Conservation (phyloP, 1,140 invertebrate genomes). For the Drosophila hydei region DNA sequence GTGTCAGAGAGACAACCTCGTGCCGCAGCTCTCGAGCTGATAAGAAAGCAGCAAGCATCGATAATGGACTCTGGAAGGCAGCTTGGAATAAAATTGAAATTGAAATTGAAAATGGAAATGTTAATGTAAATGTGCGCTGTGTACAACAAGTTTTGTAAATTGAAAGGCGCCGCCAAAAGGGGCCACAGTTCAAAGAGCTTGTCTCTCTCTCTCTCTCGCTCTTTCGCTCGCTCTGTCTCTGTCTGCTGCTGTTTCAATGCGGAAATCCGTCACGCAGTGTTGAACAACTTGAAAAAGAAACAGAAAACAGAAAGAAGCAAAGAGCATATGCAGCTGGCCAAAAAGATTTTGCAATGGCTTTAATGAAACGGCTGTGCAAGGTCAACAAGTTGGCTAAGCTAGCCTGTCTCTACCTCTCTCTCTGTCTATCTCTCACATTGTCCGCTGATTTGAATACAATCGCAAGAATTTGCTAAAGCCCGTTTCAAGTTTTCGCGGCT, state of each 20-base stretch:
- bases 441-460: slow-evolving; percentile 73
- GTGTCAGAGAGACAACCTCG: slow-evolving; percentile 12
- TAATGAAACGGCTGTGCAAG: slow-evolving; percentile 55
- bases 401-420: neutral
- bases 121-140: slow-evolving; percentile 15
- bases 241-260: slow-evolving; percentile 43
- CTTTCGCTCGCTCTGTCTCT: neutral
- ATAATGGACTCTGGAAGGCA: slow-evolving; percentile 8
- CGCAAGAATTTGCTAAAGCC: slow-evolving; percentile 67
- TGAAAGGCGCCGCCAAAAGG: slow-evolving; percentile 22
- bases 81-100: slow-evolving; percentile 19
- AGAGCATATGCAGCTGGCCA: slow-evolving; percentile 42
- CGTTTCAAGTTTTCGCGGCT: slow-evolving; percentile 24
- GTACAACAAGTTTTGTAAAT: slow-evolving; percentile 33
- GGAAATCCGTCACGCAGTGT: slow-evolving; percentile 74
- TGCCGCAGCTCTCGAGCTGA: slow-evolving; percentile 17
- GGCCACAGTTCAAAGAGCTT: slow-evolving; percentile 50
- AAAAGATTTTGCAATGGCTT: slow-evolving; percentile 58
- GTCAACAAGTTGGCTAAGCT: slow-evolving; percentile 60
- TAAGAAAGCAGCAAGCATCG: slow-evolving; percentile 14
- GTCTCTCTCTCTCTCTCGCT: neutral
- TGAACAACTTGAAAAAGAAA: slow-evolving; percentile 40
- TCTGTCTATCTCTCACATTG: neutral
- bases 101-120: slow-evolving; percentile 11
- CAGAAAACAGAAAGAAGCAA: neutral